Conservation (phyloP, 2,113 vertebrate species). For the Oncorhynchus mykiss region DNA sequence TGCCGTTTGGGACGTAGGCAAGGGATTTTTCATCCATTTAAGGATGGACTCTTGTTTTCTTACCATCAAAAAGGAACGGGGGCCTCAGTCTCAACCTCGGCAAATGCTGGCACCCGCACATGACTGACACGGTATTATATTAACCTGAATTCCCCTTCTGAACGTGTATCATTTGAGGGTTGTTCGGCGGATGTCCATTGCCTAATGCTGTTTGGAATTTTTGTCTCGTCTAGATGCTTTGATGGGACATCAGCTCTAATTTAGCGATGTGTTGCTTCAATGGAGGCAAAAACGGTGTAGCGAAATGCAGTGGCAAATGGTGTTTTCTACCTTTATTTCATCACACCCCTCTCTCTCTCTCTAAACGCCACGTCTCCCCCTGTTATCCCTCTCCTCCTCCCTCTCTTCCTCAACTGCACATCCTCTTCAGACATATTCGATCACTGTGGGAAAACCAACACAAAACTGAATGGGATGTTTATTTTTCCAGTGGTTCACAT, state of each 20-base stretch:
- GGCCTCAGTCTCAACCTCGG: constrained; percentile 18
- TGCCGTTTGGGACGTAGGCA: too few species aligned
- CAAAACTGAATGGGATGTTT: background rate
- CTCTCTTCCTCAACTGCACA: too few species aligned
- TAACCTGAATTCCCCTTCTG: constrained; percentile 64
- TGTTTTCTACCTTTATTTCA: constrained; percentile 13
- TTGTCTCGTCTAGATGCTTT: constrained; percentile 55
- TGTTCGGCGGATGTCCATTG: too few species aligned
- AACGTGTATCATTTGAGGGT: constrained; percentile 64
- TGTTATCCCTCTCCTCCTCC: too few species aligned
- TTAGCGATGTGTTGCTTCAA: constrained; percentile 51
- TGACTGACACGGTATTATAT: constrained; percentile 73
- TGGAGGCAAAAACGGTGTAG: constrained; percentile 51
- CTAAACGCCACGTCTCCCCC: background rate
- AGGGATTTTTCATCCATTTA: constrained; percentile 48
- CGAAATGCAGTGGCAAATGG: constrained; percentile 46
- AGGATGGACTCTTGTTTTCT: constrained; percentile 52
- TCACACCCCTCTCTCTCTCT: background rate
- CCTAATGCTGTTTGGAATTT: constrained; percentile 58
- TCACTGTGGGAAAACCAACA: background rate
- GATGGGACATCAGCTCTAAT: constrained; percentile 67
- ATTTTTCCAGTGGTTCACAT: background rate
- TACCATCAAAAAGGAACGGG: constrained; percentile 47
- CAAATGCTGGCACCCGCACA: constrained; percentile 11
- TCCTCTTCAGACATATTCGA: background rate